A percentile compares a stretch with the other conserved stretches of the same genome.
phyloP scores from a whole-genome alignment of 1,140 invertebrate genomes.

The Calliopsis andreniformis region DNA sequence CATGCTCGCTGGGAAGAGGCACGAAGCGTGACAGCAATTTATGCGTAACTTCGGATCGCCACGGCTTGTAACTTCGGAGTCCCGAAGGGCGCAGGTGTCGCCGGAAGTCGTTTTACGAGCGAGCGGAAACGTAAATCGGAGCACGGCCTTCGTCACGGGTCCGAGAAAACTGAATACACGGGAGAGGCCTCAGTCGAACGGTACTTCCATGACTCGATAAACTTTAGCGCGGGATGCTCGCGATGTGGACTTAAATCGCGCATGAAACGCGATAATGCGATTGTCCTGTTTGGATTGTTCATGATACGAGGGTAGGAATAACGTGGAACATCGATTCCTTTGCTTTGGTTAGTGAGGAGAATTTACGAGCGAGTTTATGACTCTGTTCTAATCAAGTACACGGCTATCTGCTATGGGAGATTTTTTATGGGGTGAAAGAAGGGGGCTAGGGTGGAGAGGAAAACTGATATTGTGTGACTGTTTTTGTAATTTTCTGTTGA shows the following conservation, averaged over 20 bases:
- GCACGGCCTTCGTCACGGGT: conserved; percentile 54
- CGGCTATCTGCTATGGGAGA: too few relatives aligned
- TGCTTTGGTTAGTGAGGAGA: too few relatives aligned
- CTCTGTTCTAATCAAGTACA: too few relatives aligned
- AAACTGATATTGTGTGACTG: too few relatives aligned
- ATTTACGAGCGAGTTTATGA: too few relatives aligned
- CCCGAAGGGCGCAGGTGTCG: conserved; percentile 51
- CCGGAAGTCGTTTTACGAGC: conserved; percentile 65
- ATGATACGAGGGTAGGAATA: background rate
- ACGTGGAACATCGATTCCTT: too few relatives aligned
- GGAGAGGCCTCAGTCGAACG: conserved; percentile 27
- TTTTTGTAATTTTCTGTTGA: too few relatives aligned
- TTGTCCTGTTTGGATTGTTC: background rate
- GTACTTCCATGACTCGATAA: conserved; percentile 35
- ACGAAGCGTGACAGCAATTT: conserved; percentile 43
- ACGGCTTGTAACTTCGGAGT: conserved; percentile 59
- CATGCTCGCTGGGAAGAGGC: too few relatives aligned
- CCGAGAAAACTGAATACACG: conserved; percentile 37
- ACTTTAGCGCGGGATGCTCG: background rate
- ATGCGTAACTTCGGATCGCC: conserved; percentile 54
- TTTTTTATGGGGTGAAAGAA: too few relatives aligned
- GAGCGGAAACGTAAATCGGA: conserved; percentile 70
- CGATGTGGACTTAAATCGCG: background rate
- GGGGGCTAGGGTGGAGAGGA: too few relatives aligned
- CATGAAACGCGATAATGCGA: background rate